phyloP scores from a whole-genome alignment of 2,797 vertebrate species.

The Manis pentadactyla region DNA sequence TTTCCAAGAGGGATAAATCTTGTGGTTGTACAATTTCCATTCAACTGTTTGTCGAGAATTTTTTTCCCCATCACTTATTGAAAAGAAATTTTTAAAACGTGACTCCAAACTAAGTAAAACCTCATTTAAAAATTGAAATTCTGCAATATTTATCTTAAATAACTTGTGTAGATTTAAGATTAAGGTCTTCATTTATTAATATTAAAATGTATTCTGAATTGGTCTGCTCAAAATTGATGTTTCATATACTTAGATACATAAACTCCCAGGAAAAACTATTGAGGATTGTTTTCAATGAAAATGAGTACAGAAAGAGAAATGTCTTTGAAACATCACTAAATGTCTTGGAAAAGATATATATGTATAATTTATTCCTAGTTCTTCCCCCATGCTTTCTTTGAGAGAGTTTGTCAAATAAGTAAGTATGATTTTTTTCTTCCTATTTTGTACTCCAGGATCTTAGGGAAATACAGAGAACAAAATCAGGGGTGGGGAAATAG shows the following conservation, averaged over 20 bases:
- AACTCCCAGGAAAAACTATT: conserved; percentile 1
- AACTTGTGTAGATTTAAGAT: not conserved
- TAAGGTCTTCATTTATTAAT: not conserved
- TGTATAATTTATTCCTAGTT: not conserved
- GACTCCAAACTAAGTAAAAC: not conserved
- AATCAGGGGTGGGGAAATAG: not conserved
- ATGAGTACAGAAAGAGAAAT: conserved; percentile 48
- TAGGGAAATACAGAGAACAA: not conserved
- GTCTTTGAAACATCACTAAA: conserved; percentile 57
- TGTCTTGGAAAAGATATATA: not conserved
- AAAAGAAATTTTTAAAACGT: not conserved
- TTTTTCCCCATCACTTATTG: not conserved
- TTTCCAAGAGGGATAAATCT: conserved; percentile 4
- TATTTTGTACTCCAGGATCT: not conserved
- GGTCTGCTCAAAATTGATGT: conserved; percentile 26
- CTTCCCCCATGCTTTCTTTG: not conserved
- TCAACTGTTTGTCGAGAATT: not conserved
- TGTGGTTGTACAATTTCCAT: not conserved
- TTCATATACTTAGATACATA: conserved; percentile 39
- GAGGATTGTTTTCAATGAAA: conserved; percentile 40
- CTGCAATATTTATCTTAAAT: conserved; percentile 36
- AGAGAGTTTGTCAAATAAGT: conserved; percentile 4
- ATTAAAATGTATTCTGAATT: conserved; percentile 38
- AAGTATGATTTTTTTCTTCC: not conserved
- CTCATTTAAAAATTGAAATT: conserved; percentile 13